Conservation (phyloP, 2,113 vertebrate genomes). For the Galbula dea region DNA sequence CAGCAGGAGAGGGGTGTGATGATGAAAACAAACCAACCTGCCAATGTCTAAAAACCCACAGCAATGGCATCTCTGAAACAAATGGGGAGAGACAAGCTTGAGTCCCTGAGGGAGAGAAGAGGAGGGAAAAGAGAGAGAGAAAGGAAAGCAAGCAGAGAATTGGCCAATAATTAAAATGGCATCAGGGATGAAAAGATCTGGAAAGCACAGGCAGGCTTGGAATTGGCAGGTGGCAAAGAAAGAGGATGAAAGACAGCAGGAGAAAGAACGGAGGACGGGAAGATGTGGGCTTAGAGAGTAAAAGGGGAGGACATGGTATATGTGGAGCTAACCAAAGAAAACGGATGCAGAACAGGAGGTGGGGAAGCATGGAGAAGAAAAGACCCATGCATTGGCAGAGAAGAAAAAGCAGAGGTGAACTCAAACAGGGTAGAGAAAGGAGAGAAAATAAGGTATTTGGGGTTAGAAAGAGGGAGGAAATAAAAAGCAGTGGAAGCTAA, state of each 20-base stretch:
- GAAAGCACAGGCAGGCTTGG: not conserved
- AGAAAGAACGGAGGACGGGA: not conserved
- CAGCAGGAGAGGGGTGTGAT: conserved; percentile 37
- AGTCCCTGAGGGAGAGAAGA: conserved; percentile 45
- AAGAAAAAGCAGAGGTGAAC: not conserved
- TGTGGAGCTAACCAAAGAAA: not conserved
- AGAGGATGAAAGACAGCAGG: not conserved
- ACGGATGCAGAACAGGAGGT: not conserved
- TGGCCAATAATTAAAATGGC: conserved; percentile 44
- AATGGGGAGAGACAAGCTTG: conserved; percentile 22
- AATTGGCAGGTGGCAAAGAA: conserved; percentile 13
- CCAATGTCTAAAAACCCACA: conserved; percentile 22
- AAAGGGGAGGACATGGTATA: not conserved
- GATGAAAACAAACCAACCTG: conserved; percentile 60
- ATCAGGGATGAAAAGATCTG: not conserved
- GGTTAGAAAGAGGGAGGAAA: not conserved
- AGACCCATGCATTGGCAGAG: not conserved
- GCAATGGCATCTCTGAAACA: not conserved
- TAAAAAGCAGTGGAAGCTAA: not conserved
- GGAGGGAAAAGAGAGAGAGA: not conserved
- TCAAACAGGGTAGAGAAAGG: not conserved
- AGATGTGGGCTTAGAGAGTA: not conserved
- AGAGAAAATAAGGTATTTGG: not conserved
- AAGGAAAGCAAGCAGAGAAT: conserved; percentile 18
- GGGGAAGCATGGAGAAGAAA: not conserved